A percentile compares a stretch with the other conserved stretches of the same genome.
Conservation (phyloP, 2,113 vertebrate species). For the Uropsilus gracilis region DNA sequence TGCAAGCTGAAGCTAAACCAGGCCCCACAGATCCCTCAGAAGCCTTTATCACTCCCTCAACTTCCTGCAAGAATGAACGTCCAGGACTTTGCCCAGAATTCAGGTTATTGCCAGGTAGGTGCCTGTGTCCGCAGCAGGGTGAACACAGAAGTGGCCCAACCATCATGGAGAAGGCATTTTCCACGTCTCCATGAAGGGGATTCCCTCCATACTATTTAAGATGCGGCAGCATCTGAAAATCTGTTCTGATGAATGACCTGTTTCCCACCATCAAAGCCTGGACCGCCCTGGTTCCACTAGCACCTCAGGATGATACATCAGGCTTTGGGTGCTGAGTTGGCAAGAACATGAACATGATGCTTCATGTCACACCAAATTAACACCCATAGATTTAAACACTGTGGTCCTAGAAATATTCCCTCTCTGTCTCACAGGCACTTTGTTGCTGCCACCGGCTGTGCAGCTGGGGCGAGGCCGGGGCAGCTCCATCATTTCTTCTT, state of each 20-base stretch:
- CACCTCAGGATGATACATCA: background rate
- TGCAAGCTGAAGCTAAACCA: too few relatives aligned
- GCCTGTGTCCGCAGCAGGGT: too few relatives aligned
- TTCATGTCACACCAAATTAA: constrained; percentile 71
- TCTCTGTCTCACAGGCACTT: constrained; percentile 52
- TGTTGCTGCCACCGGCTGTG: constrained; percentile 23
- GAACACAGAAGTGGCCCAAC: too few relatives aligned
- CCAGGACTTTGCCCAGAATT: background rate
- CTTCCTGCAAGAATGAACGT: background rate
- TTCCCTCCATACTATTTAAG: constrained; percentile 30
- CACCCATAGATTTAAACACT: constrained; percentile 66
- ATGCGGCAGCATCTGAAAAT: constrained; percentile 19
- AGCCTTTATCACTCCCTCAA: background rate
- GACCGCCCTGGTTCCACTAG: constrained; percentile 51
- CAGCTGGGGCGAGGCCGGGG: constrained; percentile 46
- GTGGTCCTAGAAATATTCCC: constrained; percentile 40
- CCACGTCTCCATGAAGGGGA: background rate
- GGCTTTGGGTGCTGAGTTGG: constrained; percentile 45
- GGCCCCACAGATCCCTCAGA: too few relatives aligned
- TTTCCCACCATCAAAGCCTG: constrained; percentile 46
- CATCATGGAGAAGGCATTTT: background rate
- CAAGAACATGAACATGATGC: constrained; percentile 53
- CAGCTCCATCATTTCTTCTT: background rate
- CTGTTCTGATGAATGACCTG: constrained; percentile 34
- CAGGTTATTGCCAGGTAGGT: background rate